phyloP scores from a whole-genome alignment of 2,888 invertebrate genomes.

The Chrysotoxum bicinctum region DNA sequence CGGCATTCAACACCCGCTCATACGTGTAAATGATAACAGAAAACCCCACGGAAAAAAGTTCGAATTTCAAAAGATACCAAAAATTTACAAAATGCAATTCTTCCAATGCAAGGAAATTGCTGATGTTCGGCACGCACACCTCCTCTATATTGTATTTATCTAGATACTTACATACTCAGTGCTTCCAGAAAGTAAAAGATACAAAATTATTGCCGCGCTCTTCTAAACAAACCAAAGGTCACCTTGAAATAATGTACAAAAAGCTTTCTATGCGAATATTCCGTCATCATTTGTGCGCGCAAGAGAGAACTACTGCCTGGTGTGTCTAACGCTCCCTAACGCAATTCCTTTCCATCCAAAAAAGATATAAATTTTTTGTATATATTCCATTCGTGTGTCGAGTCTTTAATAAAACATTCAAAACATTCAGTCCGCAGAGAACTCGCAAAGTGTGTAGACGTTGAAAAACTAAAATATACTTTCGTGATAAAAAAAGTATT shows the following conservation, averaged over 20 bases:
- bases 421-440: conserved; percentile 76
- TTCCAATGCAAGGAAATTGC: conserved; percentile 14
- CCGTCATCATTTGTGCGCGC: conserved; percentile 58
- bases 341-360: conserved; percentile 63
- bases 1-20: background rate
- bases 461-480: conserved; percentile 7
- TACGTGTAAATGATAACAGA: background rate
- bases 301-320: conserved; percentile 43
- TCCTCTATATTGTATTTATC: background rate
- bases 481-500: background rate
- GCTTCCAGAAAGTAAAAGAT: conserved; percentile 59
- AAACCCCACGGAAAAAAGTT: background rate
- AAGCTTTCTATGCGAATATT: conserved; percentile 54
- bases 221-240: conserved; percentile 62
- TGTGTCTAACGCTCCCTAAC: conserved; percentile 24
- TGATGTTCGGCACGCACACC: conserved; percentile 60
- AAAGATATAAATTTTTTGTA: conserved; percentile 30
- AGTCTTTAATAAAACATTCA: conserved; percentile 35
- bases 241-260: conserved; percentile 67
- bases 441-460: conserved; percentile 74
- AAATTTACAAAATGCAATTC: conserved; percentile 38
- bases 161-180: conserved; percentile 40
- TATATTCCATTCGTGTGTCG: conserved; percentile 37
- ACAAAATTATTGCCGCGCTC: conserved; percentile 29
- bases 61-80: conserved; percentile 53